Base-by-base conservation (phyloP, 2,113 vertebrate species). In the Camarhynchus parvulus region DNA sequence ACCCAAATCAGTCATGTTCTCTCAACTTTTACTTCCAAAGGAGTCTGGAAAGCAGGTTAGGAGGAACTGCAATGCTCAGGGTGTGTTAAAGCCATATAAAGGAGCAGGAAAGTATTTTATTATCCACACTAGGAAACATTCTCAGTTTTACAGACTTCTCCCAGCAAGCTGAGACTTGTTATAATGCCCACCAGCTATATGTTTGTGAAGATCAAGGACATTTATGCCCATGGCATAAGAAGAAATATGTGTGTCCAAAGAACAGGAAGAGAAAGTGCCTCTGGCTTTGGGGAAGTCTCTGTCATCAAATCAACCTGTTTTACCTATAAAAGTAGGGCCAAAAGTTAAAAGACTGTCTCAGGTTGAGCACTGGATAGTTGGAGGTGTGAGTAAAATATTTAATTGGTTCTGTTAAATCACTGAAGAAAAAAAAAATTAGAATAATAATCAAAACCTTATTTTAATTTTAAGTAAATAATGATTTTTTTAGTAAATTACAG, bases 71-170 rank as follows among this genome's bases (percentile, higher is more conserved):
- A 87, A 90, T 14, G 53, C 13, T 74, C 61, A 69, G 44, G 4
- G 13, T n/a, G 21, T 85, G 92, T 90, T 94, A 95, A 90, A 94
- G 49, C 21, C 56, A 68, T 53, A 88, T 72, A 83, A 94, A 87
- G 68, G 74, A 90, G 49, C 41, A 86, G 33, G 52, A 73, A 91
- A 59, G 63, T 42, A 75, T 85, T 96, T 96, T 81, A 91, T 83
- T 94, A 80, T 63, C 92, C 61, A 91, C 81, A 63, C 17, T 3
- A 25, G 68, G 96, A 85, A 96, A 61, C 89, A 84, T 31, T 85
- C 49, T 92, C 77, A 75, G 73, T 91, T 96, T 96, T 94, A 96
- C 67, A 95, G 83, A 95, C 78, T 97, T 87, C 76, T 89, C 64
- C 88, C 78, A 90, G 75, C 66, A 83, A 87, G 56, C 64, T 72